phyloP scores from a whole-genome alignment of 2,113 vertebrate genomes.

The Xiphophorus hellerii region DNA sequence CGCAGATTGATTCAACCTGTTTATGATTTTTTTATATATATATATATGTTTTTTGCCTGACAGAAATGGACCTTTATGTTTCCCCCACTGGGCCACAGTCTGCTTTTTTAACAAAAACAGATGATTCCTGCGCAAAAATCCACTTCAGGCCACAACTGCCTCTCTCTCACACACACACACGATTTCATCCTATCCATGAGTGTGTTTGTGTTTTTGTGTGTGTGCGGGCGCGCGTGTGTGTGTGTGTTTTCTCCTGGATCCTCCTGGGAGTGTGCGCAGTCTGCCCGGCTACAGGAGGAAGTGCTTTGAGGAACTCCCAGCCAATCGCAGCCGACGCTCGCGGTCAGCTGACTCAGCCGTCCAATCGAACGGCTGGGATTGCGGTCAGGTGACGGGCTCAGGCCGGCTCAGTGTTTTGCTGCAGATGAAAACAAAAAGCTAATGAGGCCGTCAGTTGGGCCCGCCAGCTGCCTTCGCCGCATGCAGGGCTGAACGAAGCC shows the following conservation, averaged over 20 bases:
- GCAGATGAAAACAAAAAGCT: conserved; percentile 75
- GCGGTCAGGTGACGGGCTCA: conserved; percentile 66
- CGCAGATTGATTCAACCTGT: background rate
- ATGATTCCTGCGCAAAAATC: background rate
- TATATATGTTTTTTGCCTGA: background rate
- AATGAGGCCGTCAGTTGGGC: conserved; percentile 59
- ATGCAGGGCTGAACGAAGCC: conserved; percentile 26
- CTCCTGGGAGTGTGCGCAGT: conserved; percentile 53
- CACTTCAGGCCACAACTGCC: background rate
- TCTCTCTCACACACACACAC: background rate
- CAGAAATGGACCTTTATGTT: background rate
- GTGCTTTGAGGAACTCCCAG: conserved; percentile 53
- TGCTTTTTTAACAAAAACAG: background rate
- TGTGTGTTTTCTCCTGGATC: background rate
- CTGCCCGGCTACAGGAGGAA: conserved; percentile 80
- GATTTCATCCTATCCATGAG: conserved; percentile 16
- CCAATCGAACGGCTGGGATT: conserved; percentile 38
- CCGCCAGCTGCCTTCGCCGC: conserved; percentile 59
- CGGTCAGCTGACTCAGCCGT: conserved; percentile 59
- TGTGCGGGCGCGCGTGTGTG: conserved; percentile 1
- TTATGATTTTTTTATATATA: background rate
- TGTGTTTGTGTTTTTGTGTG: conserved; percentile 5
- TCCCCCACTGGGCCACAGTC: background rate
- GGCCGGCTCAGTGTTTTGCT: conserved; percentile 57
- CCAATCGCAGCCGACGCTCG: conserved; percentile 59